phyloP scores from a whole-genome alignment of 2,888 invertebrate genomes.

The Napeogenes inachia region DNA sequence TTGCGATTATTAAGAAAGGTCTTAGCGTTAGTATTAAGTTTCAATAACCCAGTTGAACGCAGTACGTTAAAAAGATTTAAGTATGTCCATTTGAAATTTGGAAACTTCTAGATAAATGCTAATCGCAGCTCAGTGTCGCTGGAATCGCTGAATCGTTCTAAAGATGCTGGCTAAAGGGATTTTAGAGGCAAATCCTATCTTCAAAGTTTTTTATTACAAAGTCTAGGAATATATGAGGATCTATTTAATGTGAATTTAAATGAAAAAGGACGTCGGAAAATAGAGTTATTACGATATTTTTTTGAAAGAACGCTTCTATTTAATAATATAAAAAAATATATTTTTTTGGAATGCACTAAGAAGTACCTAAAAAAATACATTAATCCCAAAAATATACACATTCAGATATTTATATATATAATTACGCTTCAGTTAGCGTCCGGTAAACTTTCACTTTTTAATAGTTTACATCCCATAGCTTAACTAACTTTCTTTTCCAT shows the following conservation, averaged over 20 bases:
- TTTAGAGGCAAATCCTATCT: conserved; percentile 2
- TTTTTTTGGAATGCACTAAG: too few species aligned
- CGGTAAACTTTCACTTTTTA: conserved; percentile 2
- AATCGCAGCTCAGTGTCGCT: neutral
- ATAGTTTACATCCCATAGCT: neutral
- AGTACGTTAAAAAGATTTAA: too few species aligned
- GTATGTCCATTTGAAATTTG: neutral
- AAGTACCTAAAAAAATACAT: too few species aligned
- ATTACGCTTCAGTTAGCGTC: neutral
- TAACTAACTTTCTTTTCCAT: conserved; percentile 4
- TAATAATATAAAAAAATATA: too few species aligned
- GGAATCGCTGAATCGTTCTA: neutral
- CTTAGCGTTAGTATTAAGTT: too few species aligned
- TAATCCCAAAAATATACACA: too few species aligned
- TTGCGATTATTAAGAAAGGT: too few species aligned
- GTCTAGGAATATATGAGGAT: conserved; percentile 2
- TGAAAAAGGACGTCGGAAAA: neutral
- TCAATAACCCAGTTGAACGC: too few species aligned
- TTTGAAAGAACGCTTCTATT: too few species aligned
- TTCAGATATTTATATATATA: neutral
- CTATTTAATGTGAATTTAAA: neutral
- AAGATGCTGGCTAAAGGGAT: neutral
- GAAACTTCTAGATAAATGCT: neutral
- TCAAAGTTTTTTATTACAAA: neutral
- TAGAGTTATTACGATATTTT: neutral